Conservation (phyloP, 2,888 invertebrate genomes). For the Drosophila maculinotata region DNA sequence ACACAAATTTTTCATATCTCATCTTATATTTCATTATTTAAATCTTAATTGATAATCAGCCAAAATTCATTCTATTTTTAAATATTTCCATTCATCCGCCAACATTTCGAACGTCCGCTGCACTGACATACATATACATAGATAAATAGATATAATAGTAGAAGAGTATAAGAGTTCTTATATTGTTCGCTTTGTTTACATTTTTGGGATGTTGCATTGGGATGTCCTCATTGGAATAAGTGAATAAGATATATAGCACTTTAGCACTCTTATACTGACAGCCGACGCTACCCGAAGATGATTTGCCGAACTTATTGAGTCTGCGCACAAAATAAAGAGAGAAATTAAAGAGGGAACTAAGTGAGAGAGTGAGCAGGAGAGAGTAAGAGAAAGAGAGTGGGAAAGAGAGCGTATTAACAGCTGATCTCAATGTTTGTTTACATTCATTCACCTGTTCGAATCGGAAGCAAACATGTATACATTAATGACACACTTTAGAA, state of each 20-base stretch:
- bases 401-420: conserved; percentile 23
- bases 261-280: conserved; percentile 56
- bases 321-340: conserved; percentile 43
- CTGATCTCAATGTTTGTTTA: conserved; percentile 52
- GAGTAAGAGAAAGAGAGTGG: neutral
- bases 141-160: conserved; percentile 5
- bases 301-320: conserved; percentile 31
- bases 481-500: conserved; percentile 52
- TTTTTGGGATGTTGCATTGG: conserved; percentile 18
- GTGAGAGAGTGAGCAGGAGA: neutral
- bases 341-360: neutral
- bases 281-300: conserved; percentile 29
- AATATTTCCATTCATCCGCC: conserved; percentile 61
- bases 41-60: conserved; percentile 65
- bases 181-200: conserved; percentile 60
- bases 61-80: conserved; percentile 60
- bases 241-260: conserved; percentile 13
- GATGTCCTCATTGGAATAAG: conserved; percentile 8
- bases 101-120: conserved; percentile 41
- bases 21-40: conserved; percentile 68
- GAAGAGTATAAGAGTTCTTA: conserved; percentile 54
- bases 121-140: conserved; percentile 62
- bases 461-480: conserved; percentile 22
- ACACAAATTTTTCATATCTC: conserved; percentile 40
- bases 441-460: conserved; percentile 42